Percentiles rank a stretch among this genome's conserved stretches.
phyloP scores from a whole-genome alignment of 2,797 vertebrate genomes.

The Rhabdophis nuchalis region DNA sequence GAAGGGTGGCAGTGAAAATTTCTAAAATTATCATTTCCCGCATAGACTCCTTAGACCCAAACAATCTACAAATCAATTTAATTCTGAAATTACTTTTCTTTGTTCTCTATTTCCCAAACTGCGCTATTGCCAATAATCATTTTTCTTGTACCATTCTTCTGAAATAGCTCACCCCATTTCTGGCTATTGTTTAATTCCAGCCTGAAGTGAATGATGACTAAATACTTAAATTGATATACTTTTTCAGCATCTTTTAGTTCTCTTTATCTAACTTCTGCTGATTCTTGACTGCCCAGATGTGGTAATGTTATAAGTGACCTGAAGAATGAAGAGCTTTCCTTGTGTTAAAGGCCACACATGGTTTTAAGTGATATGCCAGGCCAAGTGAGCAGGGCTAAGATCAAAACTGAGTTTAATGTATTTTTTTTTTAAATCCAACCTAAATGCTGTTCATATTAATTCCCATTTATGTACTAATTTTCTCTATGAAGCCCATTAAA shows the following conservation, averaged over 20 bases:
- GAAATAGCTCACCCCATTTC: neutral
- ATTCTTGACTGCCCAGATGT: neutral
- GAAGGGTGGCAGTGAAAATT: neutral
- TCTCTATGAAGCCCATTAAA: neutral
- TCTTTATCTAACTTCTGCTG: neutral
- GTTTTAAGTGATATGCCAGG: neutral
- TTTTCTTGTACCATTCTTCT: neutral
- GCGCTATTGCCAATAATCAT: neutral
- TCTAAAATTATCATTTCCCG: neutral
- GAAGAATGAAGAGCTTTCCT: neutral
- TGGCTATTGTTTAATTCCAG: neutral
- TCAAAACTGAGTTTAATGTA: neutral
- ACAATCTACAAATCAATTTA: neutral
- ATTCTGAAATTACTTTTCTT: neutral
- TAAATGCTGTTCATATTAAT: neutral
- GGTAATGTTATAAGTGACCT: neutral
- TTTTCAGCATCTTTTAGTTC: neutral
- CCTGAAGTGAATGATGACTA: neutral
- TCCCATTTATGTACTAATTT: neutral
- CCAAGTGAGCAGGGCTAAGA: neutral
- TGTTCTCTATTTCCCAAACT: neutral
- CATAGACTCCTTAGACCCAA: neutral
- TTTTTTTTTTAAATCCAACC: neutral
- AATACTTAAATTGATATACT: neutral
- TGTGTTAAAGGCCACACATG: neutral